Evolutionary conservation across 2,113 vertebrate genomes (phyloP).

Genomic region (Hemicordylus capensis): DNA sequence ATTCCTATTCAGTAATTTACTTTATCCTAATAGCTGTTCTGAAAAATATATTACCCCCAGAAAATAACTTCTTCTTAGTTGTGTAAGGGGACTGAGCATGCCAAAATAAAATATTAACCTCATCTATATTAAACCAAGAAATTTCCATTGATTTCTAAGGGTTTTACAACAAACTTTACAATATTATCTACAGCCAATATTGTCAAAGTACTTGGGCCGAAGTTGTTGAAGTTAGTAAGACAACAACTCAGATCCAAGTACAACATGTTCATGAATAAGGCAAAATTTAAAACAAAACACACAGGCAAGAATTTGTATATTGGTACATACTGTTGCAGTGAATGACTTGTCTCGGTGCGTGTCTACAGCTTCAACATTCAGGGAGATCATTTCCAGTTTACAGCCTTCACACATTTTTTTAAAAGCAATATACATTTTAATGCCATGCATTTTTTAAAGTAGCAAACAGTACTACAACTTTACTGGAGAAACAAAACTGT

Average conservation of each 20-base stretch:
- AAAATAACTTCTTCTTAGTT: not conserved
- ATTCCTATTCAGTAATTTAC: not conserved
- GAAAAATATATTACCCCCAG: not conserved
- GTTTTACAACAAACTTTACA: not conserved
- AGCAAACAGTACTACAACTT: not conserved
- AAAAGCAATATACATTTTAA: not conserved
- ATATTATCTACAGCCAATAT: not conserved
- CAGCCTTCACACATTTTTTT: slow-evolving; percentile 79
- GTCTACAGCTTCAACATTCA: slow-evolving; percentile 93
- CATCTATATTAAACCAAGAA: not conserved
- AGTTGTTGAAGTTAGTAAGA: not conserved
- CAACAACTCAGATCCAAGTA: not conserved
- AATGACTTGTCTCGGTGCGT: slow-evolving; percentile 92
- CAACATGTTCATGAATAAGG: not conserved
- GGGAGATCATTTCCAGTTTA: slow-evolving; percentile 91
- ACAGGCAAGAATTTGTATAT: fast-evolving
- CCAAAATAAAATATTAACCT: not conserved
- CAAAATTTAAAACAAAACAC: not conserved
- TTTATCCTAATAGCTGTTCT: not conserved
- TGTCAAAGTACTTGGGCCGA: not conserved
- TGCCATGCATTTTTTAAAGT: not conserved
- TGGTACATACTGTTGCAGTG: slow-evolving; percentile 78
- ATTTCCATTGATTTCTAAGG: not conserved
- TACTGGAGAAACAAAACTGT: not conserved
- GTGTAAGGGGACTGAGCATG: not conserved